Base-by-base conservation (phyloP, 2,113 vertebrate genomes). In the Rhodinocichla rosea region DNA sequence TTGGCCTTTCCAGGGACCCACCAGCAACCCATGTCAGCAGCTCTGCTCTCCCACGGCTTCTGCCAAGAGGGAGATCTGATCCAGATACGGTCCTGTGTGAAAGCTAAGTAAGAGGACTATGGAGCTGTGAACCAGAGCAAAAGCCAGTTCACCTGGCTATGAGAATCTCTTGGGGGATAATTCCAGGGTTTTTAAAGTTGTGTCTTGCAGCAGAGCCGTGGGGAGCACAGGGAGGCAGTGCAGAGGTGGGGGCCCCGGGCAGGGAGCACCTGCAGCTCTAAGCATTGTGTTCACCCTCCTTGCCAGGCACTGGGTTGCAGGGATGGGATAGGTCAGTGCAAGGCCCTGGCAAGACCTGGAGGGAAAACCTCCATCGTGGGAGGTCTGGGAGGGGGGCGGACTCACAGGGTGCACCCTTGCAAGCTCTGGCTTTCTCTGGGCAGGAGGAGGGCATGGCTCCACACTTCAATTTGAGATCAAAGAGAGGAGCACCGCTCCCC, bases 81-180 rank as follows among this genome's bases (percentile, higher is more conserved):
- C 57, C 57, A 89, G 77, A 94, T 49, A 71, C 2, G 52, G 57
- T 30, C 39, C 70, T 57, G 30, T 0, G 0, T n/a, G 44, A 94
- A 94, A 79, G 64, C 68, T 80, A 47, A 89, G 33, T 45, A 78
- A 83, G 64, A 78, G 19, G 47, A 65, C 68, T 32, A 14, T 3
- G 52, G 55, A 83, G 85, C 78, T 95, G 70, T 90, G 84, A 95
- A 94, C 79, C 44, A 77, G 71, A 56, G 93, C 85, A 94, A 90
- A 93, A 94, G 88, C 44, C 80, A 87, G 73, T 76, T 90, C 79
- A 75, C 52, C 52, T 47, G n/a, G 49, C 53, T 47, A 33, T 2
- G 4, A 71, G 78, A 83, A 90, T 44, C 90, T 90, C 90, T 40
- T 33, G 37, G 65, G 64, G 88, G 49, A 28, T 82, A 35, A 78